Evolutionary conservation across 2,888 invertebrate species (phyloP), one percentile per base, ranked within the genome.

Genomic region (Sphaeridia pumilis): DNA sequence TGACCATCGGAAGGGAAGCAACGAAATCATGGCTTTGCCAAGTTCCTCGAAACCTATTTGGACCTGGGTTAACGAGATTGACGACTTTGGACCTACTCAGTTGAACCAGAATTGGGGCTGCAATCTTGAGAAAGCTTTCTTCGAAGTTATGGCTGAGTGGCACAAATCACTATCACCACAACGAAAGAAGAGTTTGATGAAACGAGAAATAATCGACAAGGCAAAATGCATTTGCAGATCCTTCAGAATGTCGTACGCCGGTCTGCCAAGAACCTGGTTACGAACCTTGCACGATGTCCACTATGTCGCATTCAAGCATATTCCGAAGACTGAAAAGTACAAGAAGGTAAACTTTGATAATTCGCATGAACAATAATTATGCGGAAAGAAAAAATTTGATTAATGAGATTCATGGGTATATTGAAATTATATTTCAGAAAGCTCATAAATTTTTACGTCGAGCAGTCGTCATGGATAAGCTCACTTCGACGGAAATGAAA

Each of bases 21-120:
- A 31, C 10, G 34, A n/a, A n/a, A n/a, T n/a, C n/a, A 49, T 49
- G 49, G 49, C 49, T 21, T 12, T 42, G 22, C 41, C 49, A 14
- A n/a, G n/a, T n/a, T n/a, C n/a, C n/a, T n/a, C n/a, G n/a, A n/a
- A n/a, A n/a, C n/a, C n/a, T n/a, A n/a, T n/a, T n/a, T n/a, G n/a
- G n/a, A n/a, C n/a, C n/a, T n/a, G n/a, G n/a, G n/a, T n/a, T n/a
- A n/a, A n/a, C n/a, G n/a, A n/a, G n/a, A n/a, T n/a, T n/a, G n/a
- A n/a, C n/a, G n/a, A n/a, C n/a, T n/a, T n/a, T n/a, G n/a, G n/a
- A n/a, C n/a, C n/a, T n/a, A n/a, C n/a, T n/a, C n/a, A n/a, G n/a
- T n/a, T n/a, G n/a, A n/a, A n/a, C n/a, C n/a, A n/a, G n/a, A n/a
- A n/a, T n/a, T n/a, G n/a, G n/a, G n/a, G n/a, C n/a, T n/a, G n/a